Base-by-base conservation (phyloP, 2,113 vertebrate species). In the Orycteropus afer region DNA sequence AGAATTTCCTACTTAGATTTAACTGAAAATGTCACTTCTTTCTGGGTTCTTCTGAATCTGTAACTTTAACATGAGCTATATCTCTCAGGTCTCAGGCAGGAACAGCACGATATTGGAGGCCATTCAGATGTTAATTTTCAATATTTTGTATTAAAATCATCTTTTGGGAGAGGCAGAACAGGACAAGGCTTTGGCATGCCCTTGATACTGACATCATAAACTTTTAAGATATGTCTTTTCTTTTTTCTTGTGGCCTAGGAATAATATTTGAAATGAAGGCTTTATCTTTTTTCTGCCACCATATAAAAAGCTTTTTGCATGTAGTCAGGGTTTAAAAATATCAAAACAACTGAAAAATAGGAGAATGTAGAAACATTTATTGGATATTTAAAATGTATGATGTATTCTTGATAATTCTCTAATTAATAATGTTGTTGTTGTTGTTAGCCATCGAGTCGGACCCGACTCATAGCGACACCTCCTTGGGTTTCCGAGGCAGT, bases 61-160 rank as follows among this genome's bases (percentile, higher is more conserved):
- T 32, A 77, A 77, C 15, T 97, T 6, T 77, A 57, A 78, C 76
- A 23, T 86, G 57, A 84, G 34, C 23, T 91, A 7, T 57, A 77
- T 91, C 76, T 40, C 63, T 74, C 27, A 76, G 80, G 76, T 90
- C 23, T 90, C 65, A 94, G 69, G 29, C 45, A 90, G 51, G 67
- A 53, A 67, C 47, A 90, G 84, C 94, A 83, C 55, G 51, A 77
- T n/a, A 13, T 11, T 45, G 42, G 45, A 29, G 42, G 89, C 93
- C 71, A 91, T 94, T 86, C 95, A 86, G 23, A 93, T 82, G 65
- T 47, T 71, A 80, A 82, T 83, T 96, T 96, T 92, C 65, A 89
- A 6, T 59, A 59, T 92, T 34, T 57, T 69, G 57, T 51, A 90
- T 84, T 74, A 90, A 73, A 9, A 23, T 76, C 45, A 8, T 76